phyloP scores from a whole-genome alignment of 2,888 invertebrate genomes.

The Sepiola atlantica region DNA sequence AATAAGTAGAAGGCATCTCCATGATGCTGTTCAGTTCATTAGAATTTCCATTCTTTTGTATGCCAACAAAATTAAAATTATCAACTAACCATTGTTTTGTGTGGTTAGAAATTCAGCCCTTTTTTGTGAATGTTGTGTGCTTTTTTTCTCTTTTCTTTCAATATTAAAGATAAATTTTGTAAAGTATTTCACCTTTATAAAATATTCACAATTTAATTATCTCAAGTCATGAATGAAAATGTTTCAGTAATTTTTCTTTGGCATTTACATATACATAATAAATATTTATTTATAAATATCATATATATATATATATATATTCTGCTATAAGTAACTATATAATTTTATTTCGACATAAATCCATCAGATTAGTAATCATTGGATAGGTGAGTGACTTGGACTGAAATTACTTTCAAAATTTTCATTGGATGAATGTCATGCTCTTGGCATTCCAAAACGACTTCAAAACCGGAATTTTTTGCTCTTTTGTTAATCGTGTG shows the following conservation, averaged over 20 bases:
- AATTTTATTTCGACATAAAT: no score
- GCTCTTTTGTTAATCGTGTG: no score
- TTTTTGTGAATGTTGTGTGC: background rate
- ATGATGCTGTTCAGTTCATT: background rate
- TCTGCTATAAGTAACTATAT: no score
- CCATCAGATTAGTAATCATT: no score
- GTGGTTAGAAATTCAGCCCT: background rate
- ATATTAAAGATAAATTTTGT: background rate
- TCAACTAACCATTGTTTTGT: background rate
- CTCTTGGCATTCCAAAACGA: no score
- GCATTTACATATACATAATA: background rate
- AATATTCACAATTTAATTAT: background rate
- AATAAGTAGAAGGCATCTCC: background rate
- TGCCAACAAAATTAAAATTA: background rate
- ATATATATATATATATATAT: background rate
- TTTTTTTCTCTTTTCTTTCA: background rate
- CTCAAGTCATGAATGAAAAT: background rate
- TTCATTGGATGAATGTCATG: no score
- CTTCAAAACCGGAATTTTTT: no score
- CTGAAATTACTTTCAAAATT: no score
- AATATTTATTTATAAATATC: background rate
- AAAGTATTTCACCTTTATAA: background rate
- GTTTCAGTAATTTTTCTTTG: background rate
- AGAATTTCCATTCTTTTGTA: background rate
- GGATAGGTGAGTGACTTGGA: no score